Evolutionary conservation across 2,888 invertebrate genomes (phyloP).

Genomic region (Xestia sexstrigata): DNA sequence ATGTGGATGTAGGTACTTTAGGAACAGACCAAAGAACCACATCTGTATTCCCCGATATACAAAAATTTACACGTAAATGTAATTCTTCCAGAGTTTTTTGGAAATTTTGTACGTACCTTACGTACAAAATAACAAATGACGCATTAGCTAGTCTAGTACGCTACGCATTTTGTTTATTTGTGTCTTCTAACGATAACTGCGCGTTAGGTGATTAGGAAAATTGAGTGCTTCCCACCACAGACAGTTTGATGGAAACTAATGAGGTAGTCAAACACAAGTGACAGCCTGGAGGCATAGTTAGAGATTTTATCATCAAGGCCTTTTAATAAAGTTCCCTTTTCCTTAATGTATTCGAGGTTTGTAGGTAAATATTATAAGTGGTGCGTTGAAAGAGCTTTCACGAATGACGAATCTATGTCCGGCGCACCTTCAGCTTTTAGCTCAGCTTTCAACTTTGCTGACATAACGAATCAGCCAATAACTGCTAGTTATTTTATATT

Average conservation of each 20-base stretch:
- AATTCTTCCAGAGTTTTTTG: background rate
- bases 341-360: slow-evolving; percentile 5
- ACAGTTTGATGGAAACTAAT: slow-evolving; percentile 23
- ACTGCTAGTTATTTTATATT: background rate
- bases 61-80: background rate
- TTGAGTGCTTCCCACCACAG: slow-evolving; percentile 16
- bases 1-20: background rate
- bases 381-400: background rate
- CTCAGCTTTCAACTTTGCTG: background rate
- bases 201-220: slow-evolving; percentile 19
- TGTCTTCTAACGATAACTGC: background rate
- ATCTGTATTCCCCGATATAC: too few species aligned
- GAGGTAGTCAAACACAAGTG: slow-evolving; percentile 28
- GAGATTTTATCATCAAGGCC: slow-evolving; percentile 33
- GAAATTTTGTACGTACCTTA: too few species aligned
- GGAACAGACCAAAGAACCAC: too few species aligned
- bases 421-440: background rate
- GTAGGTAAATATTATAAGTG: background rate
- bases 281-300: background rate
- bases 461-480: background rate
- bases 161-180: background rate
- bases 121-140: background rate
- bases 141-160: background rate
- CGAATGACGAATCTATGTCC: background rate
- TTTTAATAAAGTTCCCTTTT: background rate